Base-by-base conservation (phyloP, 2,888 invertebrate genomes). In the Drosophila mimetica region DNA sequence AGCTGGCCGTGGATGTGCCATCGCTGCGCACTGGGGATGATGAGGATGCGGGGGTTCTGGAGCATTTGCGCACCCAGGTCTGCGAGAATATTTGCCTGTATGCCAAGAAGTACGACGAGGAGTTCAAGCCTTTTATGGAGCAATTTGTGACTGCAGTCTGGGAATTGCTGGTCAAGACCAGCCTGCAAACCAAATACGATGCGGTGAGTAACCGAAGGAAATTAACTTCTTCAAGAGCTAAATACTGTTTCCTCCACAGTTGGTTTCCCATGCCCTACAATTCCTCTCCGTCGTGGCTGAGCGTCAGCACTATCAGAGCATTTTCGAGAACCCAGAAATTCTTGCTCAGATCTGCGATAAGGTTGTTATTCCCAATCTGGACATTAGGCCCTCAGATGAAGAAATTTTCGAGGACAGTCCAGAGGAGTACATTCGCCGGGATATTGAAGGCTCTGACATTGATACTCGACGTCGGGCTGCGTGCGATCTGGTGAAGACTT, bases 381-480 rank as follows among this genome's bases (percentile, higher is more conserved):
- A 98, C 91, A 98, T 99, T 79, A 94, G 99, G 93, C 95, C 95
- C 54, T 96, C 97, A 0, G 99, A 99, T 92, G 96, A 97, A 91
- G 99, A 99, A 91, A 91, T 98, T 44, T 99, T 99, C 92, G 98
- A 98, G 91, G 99, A 99, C 90, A 99, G 99, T 90, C 97, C 99
- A 0, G 98, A 99, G 89, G 99, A 99, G 92, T 99, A 98, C 90
- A 97, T 98, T 71, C 93, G 98, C 4, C 93, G 98, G 30, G 99
- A 99, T 92, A 97, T 99, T 73, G 99, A 99, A 93, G 99, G 99
- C 6, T 98, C 98, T 8, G 99, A 99, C 92, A 96, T 98, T 70
- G 99, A 99, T 91, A 99, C 99, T 0, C 93, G 99, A 52, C 94
- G 99, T 22, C 93, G 99, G 73, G 97, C 99, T 22, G 99, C 99